Conservation (phyloP, 30 jellyfish, hydroid and myxozoan genomes). For the Pseudorhiza aurosa region DNA sequence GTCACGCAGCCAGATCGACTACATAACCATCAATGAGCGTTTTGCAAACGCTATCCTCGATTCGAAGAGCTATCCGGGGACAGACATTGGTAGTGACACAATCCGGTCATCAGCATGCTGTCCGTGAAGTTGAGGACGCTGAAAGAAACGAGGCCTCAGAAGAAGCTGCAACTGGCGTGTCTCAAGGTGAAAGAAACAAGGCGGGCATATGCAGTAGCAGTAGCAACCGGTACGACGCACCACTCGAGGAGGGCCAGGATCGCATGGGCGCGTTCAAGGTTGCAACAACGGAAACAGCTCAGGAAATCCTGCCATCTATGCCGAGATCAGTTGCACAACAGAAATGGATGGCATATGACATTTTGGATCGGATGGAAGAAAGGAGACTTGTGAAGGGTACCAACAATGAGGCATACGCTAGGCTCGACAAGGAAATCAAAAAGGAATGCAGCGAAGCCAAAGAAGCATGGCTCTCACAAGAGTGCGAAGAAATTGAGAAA, state of each 20-base stretch:
- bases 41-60: background rate
- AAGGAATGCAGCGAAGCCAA: conserved; percentile 30
- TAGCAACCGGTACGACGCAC: background rate
- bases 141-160: too few species aligned
- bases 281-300: conserved; percentile 5
- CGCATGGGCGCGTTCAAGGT: background rate
- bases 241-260: background rate
- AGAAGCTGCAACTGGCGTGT: too few species aligned
- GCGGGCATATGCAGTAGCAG: background rate
- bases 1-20: conserved; percentile 21
- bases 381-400: too few species aligned
- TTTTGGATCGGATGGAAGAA: background rate
- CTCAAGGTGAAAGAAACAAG: too few species aligned
- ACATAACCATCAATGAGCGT: background rate
- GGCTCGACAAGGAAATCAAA: conserved; percentile 8
- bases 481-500: conserved; percentile 49
- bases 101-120: conserved; percentile 10
- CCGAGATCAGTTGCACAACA: background rate
- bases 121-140: background rate
- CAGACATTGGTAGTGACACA: conserved; percentile 39
- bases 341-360: conserved; percentile 1
- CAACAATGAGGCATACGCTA: conserved; percentile 2
- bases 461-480: conserved; percentile 23
- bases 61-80: background rate
- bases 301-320: background rate